Percentiles rank a stretch among this genome's conserved stretches.
Evolutionary conservation across 2,888 invertebrate species (phyloP).

Genomic region (Drosophila fungiperda): DNA sequence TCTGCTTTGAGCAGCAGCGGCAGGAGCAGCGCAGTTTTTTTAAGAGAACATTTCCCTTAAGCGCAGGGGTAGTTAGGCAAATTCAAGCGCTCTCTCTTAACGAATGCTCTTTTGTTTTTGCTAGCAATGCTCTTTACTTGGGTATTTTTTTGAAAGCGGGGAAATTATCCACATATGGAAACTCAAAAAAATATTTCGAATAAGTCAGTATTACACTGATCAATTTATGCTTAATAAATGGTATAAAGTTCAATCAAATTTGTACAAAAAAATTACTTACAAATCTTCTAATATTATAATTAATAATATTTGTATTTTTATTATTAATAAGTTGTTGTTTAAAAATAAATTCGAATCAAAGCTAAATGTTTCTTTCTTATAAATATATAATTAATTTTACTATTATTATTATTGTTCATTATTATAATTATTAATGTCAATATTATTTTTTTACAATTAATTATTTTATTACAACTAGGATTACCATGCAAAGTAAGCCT

Average conservation of each 20-base stretch:
- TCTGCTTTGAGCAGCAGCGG: constrained; percentile 12
- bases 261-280: neutral
- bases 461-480: neutral
- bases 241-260: neutral
- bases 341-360: neutral
- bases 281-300: neutral
- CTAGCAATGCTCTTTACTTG: neutral
- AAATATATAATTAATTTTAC: neutral
- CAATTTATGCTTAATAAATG: neutral
- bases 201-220: neutral
- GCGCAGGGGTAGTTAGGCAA: neutral
- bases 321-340: neutral
- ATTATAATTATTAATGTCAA: neutral
- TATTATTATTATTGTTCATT: neutral
- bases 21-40: neutral
- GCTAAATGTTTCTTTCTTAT: neutral
- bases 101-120: neutral
- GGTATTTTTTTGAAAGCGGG: neutral
- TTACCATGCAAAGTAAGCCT: neutral
- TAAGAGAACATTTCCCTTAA: constrained; percentile 38
- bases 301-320: neutral
- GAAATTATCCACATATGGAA: neutral
- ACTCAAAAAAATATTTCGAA: neutral
- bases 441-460: neutral
- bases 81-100: neutral